Base-by-base conservation (phyloP, 2,113 vertebrate genomes). In the Eira barbara region DNA sequence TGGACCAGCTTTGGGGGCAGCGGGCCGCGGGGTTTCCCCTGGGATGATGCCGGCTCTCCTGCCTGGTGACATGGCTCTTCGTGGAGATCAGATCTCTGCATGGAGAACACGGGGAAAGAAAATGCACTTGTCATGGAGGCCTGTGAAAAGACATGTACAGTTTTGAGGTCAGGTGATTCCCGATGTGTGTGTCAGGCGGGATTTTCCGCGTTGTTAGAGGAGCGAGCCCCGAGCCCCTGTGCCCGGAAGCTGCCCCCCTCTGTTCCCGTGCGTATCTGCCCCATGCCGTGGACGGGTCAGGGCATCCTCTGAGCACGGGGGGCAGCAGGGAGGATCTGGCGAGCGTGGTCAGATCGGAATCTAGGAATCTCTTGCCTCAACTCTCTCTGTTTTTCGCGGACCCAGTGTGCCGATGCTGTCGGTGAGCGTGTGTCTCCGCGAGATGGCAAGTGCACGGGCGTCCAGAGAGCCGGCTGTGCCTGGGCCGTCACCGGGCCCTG, bases 241-340 rank as follows among this genome's bases (percentile, higher is more conserved):
- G 55, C 61, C 0, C 15, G 0, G 6, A 67, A 49, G 45, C 61
- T 63, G 23, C 34, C 71, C 2, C 2, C 67, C 31, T 63, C 61
- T 52, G 14, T 73, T 39, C 25, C 63, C 2, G 1, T 0, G 17
- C 2, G 15, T 25, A 0, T 39, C 57, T 25, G 65, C 52, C 29
- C 12, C 17, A 10, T 0, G 1, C 39, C 45, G 6, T 0, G 55
- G 31, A 10, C 82, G 1, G 6, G 67, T 29, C 47, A 10, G 29
- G 7, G 11, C 9, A 4, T 55, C 84, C 25, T 29, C 14, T 27
- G 63, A 76, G 71, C 29, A 2, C 7, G 12, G 55, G 3, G 49
- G 80, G 36, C 1, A 15, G 39, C 61, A 9, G 1, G 1, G 79
- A 39, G 20, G 55, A 36, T 31, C 4, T 47, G 29, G 63, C 0